Conservation (phyloP, 2,888 invertebrate genomes). For the Bugula neritina region DNA sequence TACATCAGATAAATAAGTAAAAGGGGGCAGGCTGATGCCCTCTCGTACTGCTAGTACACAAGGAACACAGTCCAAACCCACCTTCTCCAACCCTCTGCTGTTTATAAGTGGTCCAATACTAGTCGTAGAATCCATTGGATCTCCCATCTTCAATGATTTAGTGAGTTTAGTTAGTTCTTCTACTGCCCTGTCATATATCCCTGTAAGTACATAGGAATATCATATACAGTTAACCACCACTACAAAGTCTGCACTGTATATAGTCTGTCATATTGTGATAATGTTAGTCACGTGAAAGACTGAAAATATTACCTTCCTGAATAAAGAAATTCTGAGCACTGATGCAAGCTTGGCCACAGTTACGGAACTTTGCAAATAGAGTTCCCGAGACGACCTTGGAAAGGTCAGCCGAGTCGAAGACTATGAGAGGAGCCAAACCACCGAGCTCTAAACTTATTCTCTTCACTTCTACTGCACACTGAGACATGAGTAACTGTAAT, state of each 20-base stretch:
- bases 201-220: neutral
- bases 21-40: no score
- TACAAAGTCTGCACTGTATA: neutral
- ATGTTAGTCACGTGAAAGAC: no score
- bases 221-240: neutral
- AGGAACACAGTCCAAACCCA: slow-evolving; percentile 36
- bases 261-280: neutral
- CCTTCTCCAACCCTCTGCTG: slow-evolving; percentile 72
- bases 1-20: no score
- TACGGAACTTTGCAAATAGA: slow-evolving; percentile 86
- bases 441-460: slow-evolving; percentile 87
- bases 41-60: no score
- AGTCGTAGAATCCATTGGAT: slow-evolving; percentile 66
- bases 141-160: slow-evolving; percentile 35
- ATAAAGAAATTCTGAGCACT: slow-evolving; percentile 25
- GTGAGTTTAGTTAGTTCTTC: neutral
- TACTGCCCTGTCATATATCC: slow-evolving; percentile 5
- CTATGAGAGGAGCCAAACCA: slow-evolving; percentile 96
- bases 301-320: slow-evolving; percentile 26
- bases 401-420: slow-evolving; percentile 84
- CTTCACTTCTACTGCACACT: slow-evolving; percentile 81
- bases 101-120: slow-evolving; percentile 91
- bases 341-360: slow-evolving; percentile 68
- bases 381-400: slow-evolving; percentile 78
- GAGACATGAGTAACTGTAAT: slow-evolving; percentile 62